Evolutionary conservation across 1,140 invertebrate species (phyloP), one percentile per base, ranked within the genome.

Genomic region (Diploscapter pachys): DNA sequence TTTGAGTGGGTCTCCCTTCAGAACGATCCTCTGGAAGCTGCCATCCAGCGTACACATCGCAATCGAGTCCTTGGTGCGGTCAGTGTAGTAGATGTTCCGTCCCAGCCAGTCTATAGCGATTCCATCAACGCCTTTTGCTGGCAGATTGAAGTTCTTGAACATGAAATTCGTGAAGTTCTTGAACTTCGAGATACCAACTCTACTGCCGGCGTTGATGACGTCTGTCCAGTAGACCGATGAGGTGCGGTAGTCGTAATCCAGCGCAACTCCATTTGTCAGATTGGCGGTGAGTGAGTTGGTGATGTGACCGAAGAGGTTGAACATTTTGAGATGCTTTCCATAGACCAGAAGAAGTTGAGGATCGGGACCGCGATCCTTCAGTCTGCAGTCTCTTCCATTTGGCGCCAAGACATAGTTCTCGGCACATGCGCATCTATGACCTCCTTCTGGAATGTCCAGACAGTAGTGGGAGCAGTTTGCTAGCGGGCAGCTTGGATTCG

Each of bases 61-160:
- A 79, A 92, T 89, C 5, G 87, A 86, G 4, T 88, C 88, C 72
- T 89, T 85, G 57, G 88, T 88, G 82, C 90, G 89, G 82, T 95
- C 91, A 61, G 91, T 91, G 91, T 92, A 94, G 87, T 93, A 95
- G 52, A 94, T 80, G 85, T 93, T 92, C 54, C 90, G 87, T 64
- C 92, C 89, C 82, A 92, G 89, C 91, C 91, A 93, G 86, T 94
- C 92, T 54, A 92, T 88, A 56, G 93, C 93, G 49, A 96, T 89
- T 57, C 92, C 90, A 85, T 95, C 93, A 9, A 69, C 61, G 57
- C 67, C 67, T 48, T 69, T 69, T 6, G 67, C 61, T 0, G 92
- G 92, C 87, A 91, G 92, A 81, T 56, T 75, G 6, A 13, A 51
- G 4, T 57, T 55, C 5, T 76, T 5, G 63, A 56, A 11, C 48